These are phyloP conservation scores for Eustalomyia histrio DNA, from an alignment of 2,888 invertebrate species.

Conservation along the genomic window DNA sequence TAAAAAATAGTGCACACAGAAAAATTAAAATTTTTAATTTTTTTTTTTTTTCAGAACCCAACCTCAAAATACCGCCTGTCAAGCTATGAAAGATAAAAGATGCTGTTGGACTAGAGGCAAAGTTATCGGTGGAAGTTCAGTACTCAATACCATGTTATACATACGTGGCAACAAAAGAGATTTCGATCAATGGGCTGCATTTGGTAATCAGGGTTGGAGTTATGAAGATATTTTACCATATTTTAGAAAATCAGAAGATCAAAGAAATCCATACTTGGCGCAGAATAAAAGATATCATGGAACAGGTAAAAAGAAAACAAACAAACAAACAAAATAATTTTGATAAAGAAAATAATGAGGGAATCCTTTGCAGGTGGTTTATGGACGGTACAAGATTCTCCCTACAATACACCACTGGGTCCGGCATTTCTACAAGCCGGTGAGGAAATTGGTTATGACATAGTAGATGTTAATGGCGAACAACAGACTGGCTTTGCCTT, in stretches of 20 bases:
- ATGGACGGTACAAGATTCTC: conserved; percentile 78
- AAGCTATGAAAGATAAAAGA: conserved; percentile 90
- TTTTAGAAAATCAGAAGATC: conserved; percentile 92
- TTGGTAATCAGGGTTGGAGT: conserved; percentile 94
- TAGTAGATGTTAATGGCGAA: conserved; percentile 91
- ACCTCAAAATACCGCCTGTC: conserved; percentile 90
- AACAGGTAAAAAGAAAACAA: conserved; percentile 82
- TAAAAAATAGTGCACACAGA: too few species aligned
- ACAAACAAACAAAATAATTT: too few species aligned
- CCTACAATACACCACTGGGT: conserved; percentile 86
- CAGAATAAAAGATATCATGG: conserved; percentile 85
- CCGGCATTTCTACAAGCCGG: conserved; percentile 92
- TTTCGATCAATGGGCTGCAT: conserved; percentile 91
- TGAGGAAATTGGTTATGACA: conserved; percentile 95
- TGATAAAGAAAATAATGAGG: too few species aligned
- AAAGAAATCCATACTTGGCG: conserved; percentile 92
- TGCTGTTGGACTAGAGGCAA: conserved; percentile 95
- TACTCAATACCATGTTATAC: conserved; percentile 94
- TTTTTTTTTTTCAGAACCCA: conserved; percentile 85
- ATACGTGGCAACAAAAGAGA: conserved; percentile 92
- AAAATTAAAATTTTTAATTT: too few species aligned
- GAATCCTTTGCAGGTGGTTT: conserved; percentile 76
- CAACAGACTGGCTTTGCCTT: conserved; percentile 93
- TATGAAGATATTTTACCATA: conserved; percentile 90
- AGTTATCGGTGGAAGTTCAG: conserved; percentile 91